Base-by-base conservation (phyloP, 1,140 invertebrate species). In the Frieseomelitta varia region DNA sequence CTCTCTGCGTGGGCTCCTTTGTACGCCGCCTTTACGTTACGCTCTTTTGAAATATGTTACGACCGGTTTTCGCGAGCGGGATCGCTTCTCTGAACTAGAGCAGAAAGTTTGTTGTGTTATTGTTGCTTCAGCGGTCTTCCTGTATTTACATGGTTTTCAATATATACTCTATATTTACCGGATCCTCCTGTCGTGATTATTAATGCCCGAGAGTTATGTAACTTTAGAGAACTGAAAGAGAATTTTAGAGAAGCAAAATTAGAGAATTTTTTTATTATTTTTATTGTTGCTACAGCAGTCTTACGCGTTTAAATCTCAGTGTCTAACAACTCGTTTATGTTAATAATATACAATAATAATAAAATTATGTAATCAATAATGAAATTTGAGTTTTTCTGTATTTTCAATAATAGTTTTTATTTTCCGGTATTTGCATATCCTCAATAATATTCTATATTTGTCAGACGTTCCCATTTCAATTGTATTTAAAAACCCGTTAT, bases 41-140 rank as follows among this genome's bases (percentile, higher is more conserved):
- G n/a, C 67, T 47, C 39, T 39, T 71, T 12, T 34, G 51, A 80
- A 72, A 61, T 56, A 80, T 72, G 67, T 72, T 58, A 39, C 55
- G 61, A 21, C n/a, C 30, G n/a, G 39, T 77, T 61, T 47, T 19
- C 34, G n/a, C 56, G 21, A 55, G 21, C 21, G 27, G 39, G 34
- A 79, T 34, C 15, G 51, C 51, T 69, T 19, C 65, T 39, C n/a
- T 27, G 65, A 71, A 79, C 63, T 34, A 24, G n/a, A 58, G 34
- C 21, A 24, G 12, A 24, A 27, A 34, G 73, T 58, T 58, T 75
- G 39, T 75, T 58, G 55, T 34, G 51, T 34, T 74, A 69, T 71
- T 39, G 68, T 47, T 39, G 19, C 67, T 47, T 47, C 21, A 71
- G 21, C 68, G 21, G 39, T 10, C 24, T n/a, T n/a, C 39, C 39